Evolutionary conservation across 2,888 invertebrate genomes (phyloP).

Genomic region (Unio pictorum): DNA sequence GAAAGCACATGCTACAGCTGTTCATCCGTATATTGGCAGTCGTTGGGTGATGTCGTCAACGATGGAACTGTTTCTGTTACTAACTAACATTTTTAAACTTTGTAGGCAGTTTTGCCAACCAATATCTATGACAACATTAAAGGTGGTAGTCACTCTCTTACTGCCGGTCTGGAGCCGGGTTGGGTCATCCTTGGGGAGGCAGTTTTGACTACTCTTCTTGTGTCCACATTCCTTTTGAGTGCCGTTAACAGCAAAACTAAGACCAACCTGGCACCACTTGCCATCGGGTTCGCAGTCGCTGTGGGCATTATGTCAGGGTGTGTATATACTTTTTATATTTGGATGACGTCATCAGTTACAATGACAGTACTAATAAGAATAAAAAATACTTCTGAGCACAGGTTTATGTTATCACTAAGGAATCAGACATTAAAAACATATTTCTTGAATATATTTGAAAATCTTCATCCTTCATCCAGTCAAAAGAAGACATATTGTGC

Average conservation of each 20-base stretch:
- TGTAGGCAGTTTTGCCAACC: conserved; percentile 32
- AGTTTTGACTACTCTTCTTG: conserved; percentile 57
- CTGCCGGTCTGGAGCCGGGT: conserved; percentile 30
- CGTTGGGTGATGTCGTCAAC: no score
- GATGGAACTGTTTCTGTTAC: not conserved
- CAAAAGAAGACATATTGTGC: no score
- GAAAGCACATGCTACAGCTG: no score
- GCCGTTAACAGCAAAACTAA: conserved; percentile 67
- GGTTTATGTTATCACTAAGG: no score
- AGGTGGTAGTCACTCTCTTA: conserved; percentile 37
- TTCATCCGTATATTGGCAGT: no score
- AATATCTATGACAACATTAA: conserved; percentile 17
- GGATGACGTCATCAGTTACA: no score
- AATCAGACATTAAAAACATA: no score
- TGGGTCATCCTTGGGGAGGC: conserved; percentile 54
- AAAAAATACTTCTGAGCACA: no score
- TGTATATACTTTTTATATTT: conserved; percentile 1
- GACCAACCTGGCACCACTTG: conserved; percentile 65
- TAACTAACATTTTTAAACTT: not conserved
- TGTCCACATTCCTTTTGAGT: conserved; percentile 67
- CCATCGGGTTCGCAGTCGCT: conserved; percentile 70
- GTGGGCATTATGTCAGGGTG: conserved; percentile 69
- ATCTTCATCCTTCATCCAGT: no score
- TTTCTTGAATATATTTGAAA: no score
- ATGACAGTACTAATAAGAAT: no score